phyloP scores from a whole-genome alignment of 2,113 vertebrate genomes.

The Anser cygnoides region DNA sequence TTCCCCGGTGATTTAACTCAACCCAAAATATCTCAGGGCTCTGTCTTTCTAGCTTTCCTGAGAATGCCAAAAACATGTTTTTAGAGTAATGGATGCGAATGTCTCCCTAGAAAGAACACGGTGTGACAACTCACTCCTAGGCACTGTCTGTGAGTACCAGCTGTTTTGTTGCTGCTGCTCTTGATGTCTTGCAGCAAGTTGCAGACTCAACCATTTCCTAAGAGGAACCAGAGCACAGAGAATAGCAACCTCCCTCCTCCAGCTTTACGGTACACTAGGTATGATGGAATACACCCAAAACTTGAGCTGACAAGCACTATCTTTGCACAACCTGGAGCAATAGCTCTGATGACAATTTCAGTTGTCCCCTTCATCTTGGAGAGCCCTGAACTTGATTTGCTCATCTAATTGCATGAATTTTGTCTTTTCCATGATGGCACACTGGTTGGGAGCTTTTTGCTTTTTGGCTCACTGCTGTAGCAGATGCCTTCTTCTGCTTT shows the following conservation, averaged over 20 bases:
- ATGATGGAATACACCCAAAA: not conserved
- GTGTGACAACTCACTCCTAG: fast-evolving
- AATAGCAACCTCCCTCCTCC: not conserved
- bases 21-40: not conserved
- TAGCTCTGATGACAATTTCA: not conserved
- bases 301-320: not conserved
- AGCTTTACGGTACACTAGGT: not conserved
- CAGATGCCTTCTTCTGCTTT: not conserved
- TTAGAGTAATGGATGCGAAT: not conserved
- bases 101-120: not conserved
- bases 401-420: not conserved
- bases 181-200: not conserved
- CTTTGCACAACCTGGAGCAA: not conserved
- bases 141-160: not conserved
- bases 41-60: not conserved
- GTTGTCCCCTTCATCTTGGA: not conserved
- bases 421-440: not conserved
- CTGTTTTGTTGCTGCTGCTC: not conserved
- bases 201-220: not conserved
- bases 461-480: not conserved
- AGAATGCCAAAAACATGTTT: not conserved
- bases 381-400: not conserved
- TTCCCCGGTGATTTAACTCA: not conserved
- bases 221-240: not conserved
- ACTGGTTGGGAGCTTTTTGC: not conserved